phyloP scores from a whole-genome alignment of 2,888 invertebrate genomes.

The Acleris holmiana region DNA sequence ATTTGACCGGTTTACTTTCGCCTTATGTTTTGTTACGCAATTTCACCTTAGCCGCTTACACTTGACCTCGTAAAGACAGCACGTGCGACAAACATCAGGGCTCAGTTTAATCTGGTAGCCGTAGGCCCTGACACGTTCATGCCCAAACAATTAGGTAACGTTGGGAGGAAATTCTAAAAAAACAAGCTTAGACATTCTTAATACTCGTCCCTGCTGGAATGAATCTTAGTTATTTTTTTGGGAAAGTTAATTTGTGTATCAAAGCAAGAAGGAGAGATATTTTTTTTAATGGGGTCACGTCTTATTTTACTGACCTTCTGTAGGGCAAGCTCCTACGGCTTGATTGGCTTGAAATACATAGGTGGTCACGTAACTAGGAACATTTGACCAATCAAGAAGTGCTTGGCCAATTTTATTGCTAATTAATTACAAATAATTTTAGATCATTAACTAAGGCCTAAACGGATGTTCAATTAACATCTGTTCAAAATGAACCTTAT shows the following conservation, averaged over 20 bases:
- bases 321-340: too few relatives aligned
- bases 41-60: conserved; percentile 79
- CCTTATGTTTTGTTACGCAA: conserved; percentile 68
- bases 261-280: not conserved
- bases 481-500: too few relatives aligned
- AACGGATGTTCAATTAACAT: too few relatives aligned
- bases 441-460: too few relatives aligned
- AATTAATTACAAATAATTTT: too few relatives aligned
- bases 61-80: conserved; percentile 72
- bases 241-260: not conserved
- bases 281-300: too few relatives aligned
- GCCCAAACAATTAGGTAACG: conserved; percentile 27
- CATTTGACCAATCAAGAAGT: too few relatives aligned
- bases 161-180: conserved; percentile 19
- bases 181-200: conserved; percentile 16
- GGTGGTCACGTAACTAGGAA: too few relatives aligned
- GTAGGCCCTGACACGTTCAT: conserved; percentile 33
- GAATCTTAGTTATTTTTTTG: not conserved
- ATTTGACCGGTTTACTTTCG: conserved; percentile 77
- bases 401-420: too few relatives aligned
- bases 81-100: conserved; percentile 46
- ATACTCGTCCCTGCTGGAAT: not conserved
- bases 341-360: too few relatives aligned
- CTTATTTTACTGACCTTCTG: too few relatives aligned
- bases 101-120: conserved; percentile 28